Conservation (phyloP, 1,140 invertebrate genomes). For the Wasmannia auropunctata region DNA sequence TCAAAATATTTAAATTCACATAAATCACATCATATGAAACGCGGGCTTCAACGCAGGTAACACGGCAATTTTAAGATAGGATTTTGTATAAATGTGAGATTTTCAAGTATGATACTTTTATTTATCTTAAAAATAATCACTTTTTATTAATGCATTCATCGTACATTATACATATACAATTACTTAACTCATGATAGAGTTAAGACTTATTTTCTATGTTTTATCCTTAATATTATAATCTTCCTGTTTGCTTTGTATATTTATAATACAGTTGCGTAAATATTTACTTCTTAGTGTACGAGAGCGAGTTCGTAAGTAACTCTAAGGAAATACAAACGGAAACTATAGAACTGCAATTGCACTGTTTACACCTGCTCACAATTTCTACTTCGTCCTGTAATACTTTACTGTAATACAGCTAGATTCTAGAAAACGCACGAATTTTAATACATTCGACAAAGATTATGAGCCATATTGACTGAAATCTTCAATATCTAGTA, state of each 20-base stretch:
- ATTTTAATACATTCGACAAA: constrained; percentile 49
- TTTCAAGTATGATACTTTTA: constrained; percentile 14
- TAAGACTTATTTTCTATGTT: constrained; percentile 73
- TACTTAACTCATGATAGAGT: constrained; percentile 76
- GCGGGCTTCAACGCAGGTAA: too few species aligned
- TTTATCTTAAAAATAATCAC: constrained; percentile 84
- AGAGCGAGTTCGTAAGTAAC: constrained; percentile 66
- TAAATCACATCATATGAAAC: too few species aligned
- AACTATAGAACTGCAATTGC: constrained; percentile 56
- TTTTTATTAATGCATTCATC: constrained; percentile 84
- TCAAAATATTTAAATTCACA: background rate
- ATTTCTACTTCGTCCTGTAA: constrained; percentile 42
- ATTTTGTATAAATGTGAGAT: background rate
- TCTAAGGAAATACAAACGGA: constrained; percentile 59
- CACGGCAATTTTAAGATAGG: too few species aligned
- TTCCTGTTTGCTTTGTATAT: constrained; percentile 62
- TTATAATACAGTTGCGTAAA: constrained; percentile 76
- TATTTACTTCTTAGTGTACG: constrained; percentile 71
- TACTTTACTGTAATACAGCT: constrained; percentile 47
- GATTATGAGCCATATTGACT: constrained; percentile 27
- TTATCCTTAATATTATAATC: constrained; percentile 70
- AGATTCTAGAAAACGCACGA: constrained; percentile 48
- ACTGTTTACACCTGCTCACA: constrained; percentile 35
- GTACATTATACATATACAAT: constrained; percentile 83
- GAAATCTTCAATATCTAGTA: constrained; percentile 39